Percentiles rank a stretch among this genome's conserved stretches.
Conservation (phyloP, 37 sponge, comb jelly and placozoan species). For the Ephydatia muelleri region DNA sequence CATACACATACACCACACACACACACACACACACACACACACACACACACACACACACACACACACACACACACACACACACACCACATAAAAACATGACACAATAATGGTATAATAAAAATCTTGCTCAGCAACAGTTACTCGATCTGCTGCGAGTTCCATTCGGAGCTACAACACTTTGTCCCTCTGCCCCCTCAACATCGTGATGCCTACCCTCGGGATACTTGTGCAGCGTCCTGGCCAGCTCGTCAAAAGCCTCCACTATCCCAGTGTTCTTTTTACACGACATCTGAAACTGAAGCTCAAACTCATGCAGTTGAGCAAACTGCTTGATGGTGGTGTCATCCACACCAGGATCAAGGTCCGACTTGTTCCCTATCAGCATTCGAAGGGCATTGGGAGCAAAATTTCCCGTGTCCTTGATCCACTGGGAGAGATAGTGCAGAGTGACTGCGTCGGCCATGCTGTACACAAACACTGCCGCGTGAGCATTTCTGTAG, state of each 20-base stretch:
- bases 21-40: too few species aligned
- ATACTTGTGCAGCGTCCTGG: slow-evolving; percentile 51
- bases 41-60: too few species aligned
- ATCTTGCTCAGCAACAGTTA: not conserved
- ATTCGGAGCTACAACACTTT: not conserved
- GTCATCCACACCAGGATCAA: slow-evolving; percentile 78
- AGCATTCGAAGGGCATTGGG: slow-evolving; percentile 83
- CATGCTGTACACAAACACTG: slow-evolving; percentile 89
- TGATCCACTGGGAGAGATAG: slow-evolving; percentile 87
- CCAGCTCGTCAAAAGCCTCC: slow-evolving; percentile 64
- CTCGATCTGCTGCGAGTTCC: not conserved
- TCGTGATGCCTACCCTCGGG: not conserved
- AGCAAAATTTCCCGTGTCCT: slow-evolving; percentile 81
- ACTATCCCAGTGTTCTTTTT: slow-evolving; percentile 71
- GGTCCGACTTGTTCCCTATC: slow-evolving; percentile 81
- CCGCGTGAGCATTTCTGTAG: slow-evolving; percentile 88
- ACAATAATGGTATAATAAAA: not conserved
- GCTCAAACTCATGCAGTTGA: slow-evolving; percentile 59
- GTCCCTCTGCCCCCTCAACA: not conserved
- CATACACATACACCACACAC: too few species aligned
- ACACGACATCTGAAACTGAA: slow-evolving; percentile 59
- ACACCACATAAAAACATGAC: too few species aligned
- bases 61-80: too few species aligned
- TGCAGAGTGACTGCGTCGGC: slow-evolving; percentile 81
- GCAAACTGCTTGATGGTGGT: slow-evolving; percentile 74